Evolutionary conservation across 2,888 invertebrate species (phyloP), one percentile per base, ranked within the genome.

Genomic region (Pollenia amentaria): DNA sequence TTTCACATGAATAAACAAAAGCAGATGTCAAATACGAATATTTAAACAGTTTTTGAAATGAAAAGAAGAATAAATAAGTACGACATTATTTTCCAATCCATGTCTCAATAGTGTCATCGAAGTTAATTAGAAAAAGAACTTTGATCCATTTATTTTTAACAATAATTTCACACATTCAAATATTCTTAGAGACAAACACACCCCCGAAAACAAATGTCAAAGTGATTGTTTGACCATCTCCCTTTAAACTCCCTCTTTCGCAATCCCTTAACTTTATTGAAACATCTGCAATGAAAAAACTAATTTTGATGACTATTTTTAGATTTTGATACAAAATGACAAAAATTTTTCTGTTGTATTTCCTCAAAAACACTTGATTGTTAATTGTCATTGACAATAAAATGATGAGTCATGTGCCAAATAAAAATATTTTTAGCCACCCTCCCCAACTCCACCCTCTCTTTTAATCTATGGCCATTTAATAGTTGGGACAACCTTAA

Each of bases 61-160:
- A 42, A 67, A 44, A n/a, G 29, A 38, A 72, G 14, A 38, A 18
- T 2, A 8, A 21, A 51, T 51, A 29, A 51, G 7, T 38, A 44
- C 16, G 18, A 77, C 77, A 78, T 73, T 78, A 44, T 65, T 73
- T 73, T 57, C 65, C 46, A 82, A 76, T 82, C 55, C 44, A 62
- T 82, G 69, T 62, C 42, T 7, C 12, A 38, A 6, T 14, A 18
- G 29, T 51, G 72, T 44, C 51, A 51, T 18, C 48, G 51, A n/a
- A 65, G 44, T 51, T 73, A 78, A 84, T 84, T 84, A 78, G 48
- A 73, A 72, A 65, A 42, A 57, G 16, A 62, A 10, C 16, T 18
- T 0, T 44, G n/a, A 67, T 67, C 18, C 14, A 48, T 60, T 38
- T 60, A 3, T 55, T 29, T 62, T 42, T 16, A 29, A 4, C 29